phyloP scores from a whole-genome alignment of 2,797 vertebrate genomes.

The Nothura maculosa region DNA sequence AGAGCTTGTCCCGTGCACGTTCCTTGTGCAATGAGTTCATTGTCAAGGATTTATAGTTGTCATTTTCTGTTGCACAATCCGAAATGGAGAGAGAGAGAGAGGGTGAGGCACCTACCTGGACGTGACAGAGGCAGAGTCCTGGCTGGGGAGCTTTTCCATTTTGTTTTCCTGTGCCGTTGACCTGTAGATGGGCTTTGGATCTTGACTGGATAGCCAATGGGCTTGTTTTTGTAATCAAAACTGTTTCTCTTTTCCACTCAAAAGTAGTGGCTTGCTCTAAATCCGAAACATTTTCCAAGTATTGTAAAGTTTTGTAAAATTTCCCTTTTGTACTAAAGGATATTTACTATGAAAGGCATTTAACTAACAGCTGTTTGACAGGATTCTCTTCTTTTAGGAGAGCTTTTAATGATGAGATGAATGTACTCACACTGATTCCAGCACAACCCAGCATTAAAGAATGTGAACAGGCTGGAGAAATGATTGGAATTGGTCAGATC shows the following conservation, averaged over 20 bases:
- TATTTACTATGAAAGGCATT: neutral
- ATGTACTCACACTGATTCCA: fast-evolving
- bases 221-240: neutral
- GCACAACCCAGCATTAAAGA: neutral
- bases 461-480: neutral
- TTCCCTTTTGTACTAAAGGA: neutral
- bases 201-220: neutral
- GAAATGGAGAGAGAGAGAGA: neutral
- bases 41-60: conserved; percentile 37
- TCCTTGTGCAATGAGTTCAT: conserved; percentile 53
- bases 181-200: neutral
- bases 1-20: neutral
- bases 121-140: neutral
- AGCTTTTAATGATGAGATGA: neutral
- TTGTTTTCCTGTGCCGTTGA: neutral
- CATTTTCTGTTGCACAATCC: conserved; percentile 44
- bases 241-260: neutral
- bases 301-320: neutral
- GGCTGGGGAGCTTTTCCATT: neutral
- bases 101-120: conserved; percentile 6
- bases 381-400: neutral
- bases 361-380: neutral
- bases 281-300: neutral
- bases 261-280: neutral
- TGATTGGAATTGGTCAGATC: neutral